These are phyloP conservation scores for Menidia menidia DNA, from an alignment of 2,797 vertebrate genomes.

Conservation along the genomic window DNA sequence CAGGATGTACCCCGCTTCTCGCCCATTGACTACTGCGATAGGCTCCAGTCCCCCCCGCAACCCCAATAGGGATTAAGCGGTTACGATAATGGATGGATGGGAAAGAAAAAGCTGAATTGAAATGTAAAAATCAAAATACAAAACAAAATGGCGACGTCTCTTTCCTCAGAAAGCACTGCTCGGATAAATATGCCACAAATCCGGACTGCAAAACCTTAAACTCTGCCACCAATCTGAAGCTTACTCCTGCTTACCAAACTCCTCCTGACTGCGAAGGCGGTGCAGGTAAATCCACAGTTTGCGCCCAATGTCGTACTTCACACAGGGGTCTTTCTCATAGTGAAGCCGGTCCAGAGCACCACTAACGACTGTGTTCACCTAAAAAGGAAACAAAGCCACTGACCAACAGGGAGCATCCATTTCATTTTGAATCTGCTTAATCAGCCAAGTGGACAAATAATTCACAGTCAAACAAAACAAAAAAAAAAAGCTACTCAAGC, in stretches of 20 bases:
- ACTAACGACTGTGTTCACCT: slow-evolving; percentile 98
- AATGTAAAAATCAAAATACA: too few relatives aligned
- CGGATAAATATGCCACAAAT: neutral
- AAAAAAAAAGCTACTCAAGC: neutral
- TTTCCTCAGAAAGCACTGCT: too few relatives aligned
- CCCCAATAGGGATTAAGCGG: too few relatives aligned
- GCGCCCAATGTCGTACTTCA: slow-evolving; percentile 96
- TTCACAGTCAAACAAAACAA: neutral
- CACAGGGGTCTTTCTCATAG: slow-evolving; percentile 98
- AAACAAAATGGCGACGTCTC: too few relatives aligned
- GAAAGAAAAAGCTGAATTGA: too few relatives aligned
- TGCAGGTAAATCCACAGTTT: slow-evolving; percentile 99
- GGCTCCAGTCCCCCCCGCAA: too few relatives aligned
- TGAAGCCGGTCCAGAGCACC: slow-evolving; percentile 95
- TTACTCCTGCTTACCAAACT: slow-evolving; percentile 87
- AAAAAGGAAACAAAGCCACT: slow-evolving; percentile 9
- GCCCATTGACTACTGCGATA: too few relatives aligned
- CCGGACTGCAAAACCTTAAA: neutral
- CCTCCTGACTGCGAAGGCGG: slow-evolving; percentile 93
- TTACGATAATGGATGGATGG: too few relatives aligned
- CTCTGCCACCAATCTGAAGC: neutral
- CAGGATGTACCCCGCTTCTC: too few relatives aligned
- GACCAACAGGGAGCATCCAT: neutral
- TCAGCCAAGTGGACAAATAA: neutral
- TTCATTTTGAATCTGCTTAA: too few relatives aligned